Percentiles rank a stretch among this genome's conserved stretches.
Evolutionary conservation across 1,140 invertebrate genomes (phyloP).

Genomic region (Philotrypesis tridentata): DNA sequence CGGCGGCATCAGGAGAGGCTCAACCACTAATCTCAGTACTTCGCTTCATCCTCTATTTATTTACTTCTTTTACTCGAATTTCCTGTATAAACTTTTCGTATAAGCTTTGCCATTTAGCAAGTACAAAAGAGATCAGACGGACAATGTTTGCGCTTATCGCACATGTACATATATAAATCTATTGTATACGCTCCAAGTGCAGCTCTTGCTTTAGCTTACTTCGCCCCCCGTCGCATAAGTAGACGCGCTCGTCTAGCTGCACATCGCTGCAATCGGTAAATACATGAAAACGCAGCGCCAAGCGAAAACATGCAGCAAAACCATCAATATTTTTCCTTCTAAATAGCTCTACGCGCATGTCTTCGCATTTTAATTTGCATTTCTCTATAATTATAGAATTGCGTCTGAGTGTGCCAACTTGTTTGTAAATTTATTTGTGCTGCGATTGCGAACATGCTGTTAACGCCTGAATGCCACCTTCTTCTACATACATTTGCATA

Average conservation of each 20-base stretch:
- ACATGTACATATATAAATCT: neutral
- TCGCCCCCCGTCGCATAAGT: too few relatives aligned
- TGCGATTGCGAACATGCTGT: slow-evolving; percentile 3
- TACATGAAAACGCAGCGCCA: slow-evolving; percentile 17
- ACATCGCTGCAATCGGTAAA: slow-evolving; percentile 7
- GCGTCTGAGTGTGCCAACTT: slow-evolving; percentile 9
- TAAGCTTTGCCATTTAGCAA: slow-evolving; percentile 27
- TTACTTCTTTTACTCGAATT: slow-evolving; percentile 8
- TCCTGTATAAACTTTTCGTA: slow-evolving; percentile 35
- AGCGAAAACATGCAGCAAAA: slow-evolving; percentile 17
- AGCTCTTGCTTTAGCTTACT: slow-evolving; percentile 12
- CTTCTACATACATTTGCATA: too few relatives aligned
- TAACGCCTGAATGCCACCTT: neutral
- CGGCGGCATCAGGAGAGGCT: too few relatives aligned
- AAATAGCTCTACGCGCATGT: neutral
- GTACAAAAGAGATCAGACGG: slow-evolving; percentile 45
- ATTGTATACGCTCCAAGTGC: neutral
- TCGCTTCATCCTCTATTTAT: neutral
- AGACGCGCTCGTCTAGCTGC: neutral
- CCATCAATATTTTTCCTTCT: slow-evolving; percentile 30
- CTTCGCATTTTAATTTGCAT: neutral
- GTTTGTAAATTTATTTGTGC: slow-evolving; percentile 31
- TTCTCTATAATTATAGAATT: neutral
- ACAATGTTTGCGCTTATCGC: too few relatives aligned
- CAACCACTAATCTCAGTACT: too few relatives aligned